phyloP scores from a whole-genome alignment of 2,888 invertebrate genomes.

The Tryphoninae sp. region DNA sequence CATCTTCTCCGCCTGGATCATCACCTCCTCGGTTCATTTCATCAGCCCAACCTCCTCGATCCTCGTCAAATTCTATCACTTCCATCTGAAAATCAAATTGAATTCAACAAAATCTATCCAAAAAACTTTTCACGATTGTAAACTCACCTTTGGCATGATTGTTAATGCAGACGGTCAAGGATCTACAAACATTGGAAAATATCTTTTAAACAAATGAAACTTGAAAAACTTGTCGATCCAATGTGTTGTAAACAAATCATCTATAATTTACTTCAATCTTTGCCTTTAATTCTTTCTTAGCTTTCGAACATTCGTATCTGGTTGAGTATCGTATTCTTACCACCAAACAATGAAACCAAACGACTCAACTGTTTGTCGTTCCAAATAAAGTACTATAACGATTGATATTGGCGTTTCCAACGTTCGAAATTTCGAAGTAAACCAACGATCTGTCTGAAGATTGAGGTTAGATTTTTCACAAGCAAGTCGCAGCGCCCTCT shows the following conservation, averaged over 20 bases:
- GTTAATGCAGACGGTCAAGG: background rate
- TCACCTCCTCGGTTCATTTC: constrained; percentile 76
- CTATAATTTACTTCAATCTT: background rate
- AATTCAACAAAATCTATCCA: background rate
- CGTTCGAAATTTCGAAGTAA: background rate
- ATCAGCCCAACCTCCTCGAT: constrained; percentile 78
- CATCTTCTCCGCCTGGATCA: constrained; percentile 86
- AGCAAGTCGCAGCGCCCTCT: background rate
- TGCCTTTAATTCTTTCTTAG: background rate
- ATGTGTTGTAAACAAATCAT: constrained; percentile 3
- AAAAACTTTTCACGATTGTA: background rate
- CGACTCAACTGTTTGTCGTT: background rate
- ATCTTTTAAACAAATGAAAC: background rate
- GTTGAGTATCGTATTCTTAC: background rate
- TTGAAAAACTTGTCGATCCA: background rate
- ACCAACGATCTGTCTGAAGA: background rate
- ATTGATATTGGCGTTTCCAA: background rate
- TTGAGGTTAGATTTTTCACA: background rate
- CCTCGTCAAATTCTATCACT: constrained; percentile 75
- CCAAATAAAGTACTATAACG: background rate
- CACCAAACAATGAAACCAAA: background rate
- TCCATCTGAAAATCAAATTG: constrained; percentile 72
- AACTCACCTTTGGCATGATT: constrained; percentile 55
- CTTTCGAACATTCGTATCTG: background rate
- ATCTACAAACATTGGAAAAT: background rate